Evolutionary conservation across 2,113 vertebrate genomes (phyloP).

Genomic region (Calypte anna): DNA sequence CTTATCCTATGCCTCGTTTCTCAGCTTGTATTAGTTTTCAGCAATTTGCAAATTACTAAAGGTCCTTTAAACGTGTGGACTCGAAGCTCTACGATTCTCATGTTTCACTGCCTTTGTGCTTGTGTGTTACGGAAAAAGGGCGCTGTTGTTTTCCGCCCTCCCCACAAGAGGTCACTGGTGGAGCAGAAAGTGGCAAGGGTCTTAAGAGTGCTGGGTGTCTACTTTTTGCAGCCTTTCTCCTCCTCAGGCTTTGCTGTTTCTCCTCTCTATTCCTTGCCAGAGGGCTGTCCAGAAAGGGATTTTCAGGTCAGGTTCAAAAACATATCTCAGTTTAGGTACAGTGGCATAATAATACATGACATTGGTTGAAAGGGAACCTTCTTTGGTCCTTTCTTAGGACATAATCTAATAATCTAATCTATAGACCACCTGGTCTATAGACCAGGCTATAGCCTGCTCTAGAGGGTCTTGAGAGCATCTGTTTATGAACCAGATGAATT

Average conservation of each 20-base stretch:
- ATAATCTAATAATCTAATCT: not conserved
- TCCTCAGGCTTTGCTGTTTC: not conserved
- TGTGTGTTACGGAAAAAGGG: too few species aligned
- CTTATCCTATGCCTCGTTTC: not conserved
- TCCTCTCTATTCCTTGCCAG: not conserved
- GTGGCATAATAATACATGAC: not conserved
- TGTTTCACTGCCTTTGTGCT: too few species aligned
- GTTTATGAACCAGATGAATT: not conserved
- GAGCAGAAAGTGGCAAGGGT: not conserved
- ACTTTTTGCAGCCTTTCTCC: not conserved
- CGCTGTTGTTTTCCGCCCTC: not conserved
- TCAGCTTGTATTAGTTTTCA: not conserved
- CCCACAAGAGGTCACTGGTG: constrained; percentile 18
- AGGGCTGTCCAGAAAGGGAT: not conserved
- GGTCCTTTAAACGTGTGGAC: not conserved
- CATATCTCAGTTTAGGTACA: not conserved
- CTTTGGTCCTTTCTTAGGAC: not conserved
- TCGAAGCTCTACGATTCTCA: not conserved
- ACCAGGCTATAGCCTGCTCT: not conserved
- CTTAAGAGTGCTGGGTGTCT: fast-evolving
- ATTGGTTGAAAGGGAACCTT: not conserved
- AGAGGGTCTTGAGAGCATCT: not conserved
- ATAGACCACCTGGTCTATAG: not conserved
- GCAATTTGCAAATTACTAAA: not conserved
- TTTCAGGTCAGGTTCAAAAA: not conserved